phyloP scores from a whole-genome alignment of 1,140 invertebrate species.

The Lordiphosa stackelbergi region DNA sequence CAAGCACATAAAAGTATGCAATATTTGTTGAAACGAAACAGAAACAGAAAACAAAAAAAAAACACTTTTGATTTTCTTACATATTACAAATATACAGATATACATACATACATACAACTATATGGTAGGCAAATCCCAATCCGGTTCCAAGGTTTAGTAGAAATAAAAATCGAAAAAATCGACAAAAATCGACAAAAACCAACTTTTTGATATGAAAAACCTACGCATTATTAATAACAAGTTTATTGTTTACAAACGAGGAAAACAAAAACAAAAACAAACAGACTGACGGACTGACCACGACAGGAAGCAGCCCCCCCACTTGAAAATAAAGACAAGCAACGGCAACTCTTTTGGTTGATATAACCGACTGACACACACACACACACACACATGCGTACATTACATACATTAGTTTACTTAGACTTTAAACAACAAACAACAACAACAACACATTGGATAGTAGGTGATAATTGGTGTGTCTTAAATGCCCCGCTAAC shows the following conservation, averaged over 20 bases:
- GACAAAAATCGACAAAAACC: slow-evolving; percentile 26
- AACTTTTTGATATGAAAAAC: slow-evolving; percentile 45
- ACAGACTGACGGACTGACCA: slow-evolving; percentile 70
- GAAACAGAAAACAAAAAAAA: slow-evolving; percentile 1
- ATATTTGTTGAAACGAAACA: slow-evolving; percentile 34
- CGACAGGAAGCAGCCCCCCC: slow-evolving; percentile 38
- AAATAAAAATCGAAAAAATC: slow-evolving; percentile 41
- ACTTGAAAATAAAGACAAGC: slow-evolving; percentile 28
- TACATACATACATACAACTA: slow-evolving; percentile 24
- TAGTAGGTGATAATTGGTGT: slow-evolving; percentile 76
- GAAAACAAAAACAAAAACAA: slow-evolving; percentile 34
- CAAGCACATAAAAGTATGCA: slow-evolving; percentile 56
- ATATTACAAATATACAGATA: slow-evolving; percentile 34
- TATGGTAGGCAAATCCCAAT: slow-evolving; percentile 64
- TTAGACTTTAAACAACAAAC: slow-evolving; percentile 38
- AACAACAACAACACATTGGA: slow-evolving; percentile 46
- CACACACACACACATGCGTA: slow-evolving; percentile 35
- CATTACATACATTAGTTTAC: slow-evolving; percentile 59
- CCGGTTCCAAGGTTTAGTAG: slow-evolving; percentile 73
- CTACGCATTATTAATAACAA: slow-evolving; percentile 47
- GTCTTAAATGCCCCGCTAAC: slow-evolving; percentile 52
- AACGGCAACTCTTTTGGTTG: slow-evolving; percentile 46
- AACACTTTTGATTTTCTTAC: slow-evolving; percentile 40
- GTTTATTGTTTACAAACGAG: slow-evolving; percentile 39
- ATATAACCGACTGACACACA: slow-evolving; percentile 29